A percentile compares a stretch with the other conserved stretches of the same genome.
Conservation (phyloP, 2,888 invertebrate genomes). For the Cabera pusaria region DNA sequence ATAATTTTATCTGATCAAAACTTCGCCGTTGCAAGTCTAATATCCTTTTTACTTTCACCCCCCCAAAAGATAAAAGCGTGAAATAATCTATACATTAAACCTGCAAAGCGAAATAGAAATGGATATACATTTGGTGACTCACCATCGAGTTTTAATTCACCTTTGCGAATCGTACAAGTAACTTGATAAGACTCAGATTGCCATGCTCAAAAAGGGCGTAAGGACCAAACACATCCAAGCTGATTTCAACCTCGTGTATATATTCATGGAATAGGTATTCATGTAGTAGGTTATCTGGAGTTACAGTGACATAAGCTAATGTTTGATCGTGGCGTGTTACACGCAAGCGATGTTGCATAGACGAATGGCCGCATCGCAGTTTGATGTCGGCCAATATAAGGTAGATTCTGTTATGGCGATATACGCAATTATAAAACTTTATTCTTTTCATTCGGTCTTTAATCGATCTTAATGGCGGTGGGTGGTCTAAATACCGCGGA, state of each 20-base stretch:
- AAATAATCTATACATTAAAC: constrained; percentile 16
- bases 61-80: constrained; percentile 1
- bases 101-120: constrained; percentile 43
- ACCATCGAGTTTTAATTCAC: constrained; percentile 56
- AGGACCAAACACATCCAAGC: background rate
- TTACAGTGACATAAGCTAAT: constrained; percentile 23
- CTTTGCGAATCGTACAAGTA: constrained; percentile 61
- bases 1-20: no score
- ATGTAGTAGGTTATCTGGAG: constrained; percentile 7
- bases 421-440: constrained; percentile 56
- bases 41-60: no score
- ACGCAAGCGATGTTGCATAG: constrained; percentile 68
- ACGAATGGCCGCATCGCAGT: constrained; percentile 61
- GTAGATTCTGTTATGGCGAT: constrained; percentile 56
- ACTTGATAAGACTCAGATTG: constrained; percentile 58
- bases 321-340: constrained; percentile 59
- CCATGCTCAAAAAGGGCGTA: constrained; percentile 23
- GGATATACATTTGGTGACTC: constrained; percentile 57
- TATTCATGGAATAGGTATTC: constrained; percentile 18
- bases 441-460: constrained; percentile 31
- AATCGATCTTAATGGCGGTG: constrained; percentile 30
- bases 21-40: no score
- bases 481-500: constrained; percentile 17
- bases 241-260: constrained; percentile 21
- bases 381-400: constrained; percentile 55